phyloP scores from a whole-genome alignment of 2,797 vertebrate genomes.

The Apogon hyalosoma region DNA sequence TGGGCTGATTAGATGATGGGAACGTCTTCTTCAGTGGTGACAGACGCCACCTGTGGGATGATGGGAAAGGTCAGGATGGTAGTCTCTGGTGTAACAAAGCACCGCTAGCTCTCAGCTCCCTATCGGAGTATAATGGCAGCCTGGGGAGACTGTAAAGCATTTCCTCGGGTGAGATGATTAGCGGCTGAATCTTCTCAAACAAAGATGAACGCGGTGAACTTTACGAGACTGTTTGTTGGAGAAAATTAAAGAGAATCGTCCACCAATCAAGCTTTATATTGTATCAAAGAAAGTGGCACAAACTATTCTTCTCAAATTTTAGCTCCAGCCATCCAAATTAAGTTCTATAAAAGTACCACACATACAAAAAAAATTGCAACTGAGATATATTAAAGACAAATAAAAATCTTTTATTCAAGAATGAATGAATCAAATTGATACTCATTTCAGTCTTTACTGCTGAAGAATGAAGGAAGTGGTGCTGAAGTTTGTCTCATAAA shows the following conservation, averaged over 20 bases:
- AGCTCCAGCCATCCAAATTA: slow-evolving; percentile 25
- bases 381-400: slow-evolving; percentile 48
- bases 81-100: slow-evolving; percentile 42
- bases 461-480: slow-evolving; percentile 67
- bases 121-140: slow-evolving; percentile 18
- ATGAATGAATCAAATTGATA: slow-evolving; percentile 52
- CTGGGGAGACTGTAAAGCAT: slow-evolving; percentile 25
- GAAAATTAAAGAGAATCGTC: slow-evolving; percentile 19
- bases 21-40: slow-evolving; percentile 52
- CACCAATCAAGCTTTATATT: slow-evolving; percentile 25
- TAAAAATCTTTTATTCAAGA: slow-evolving; percentile 33
- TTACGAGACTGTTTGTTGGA: neutral
- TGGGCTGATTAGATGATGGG: slow-evolving; percentile 46
- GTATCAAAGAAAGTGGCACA: slow-evolving; percentile 34
- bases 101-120: slow-evolving; percentile 38
- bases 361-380: slow-evolving; percentile 9
- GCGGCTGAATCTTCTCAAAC: slow-evolving; percentile 45
- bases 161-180: slow-evolving; percentile 20
- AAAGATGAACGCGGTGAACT: slow-evolving; percentile 25
- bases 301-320: slow-evolving; percentile 15
- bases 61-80: slow-evolving; percentile 37
- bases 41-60: slow-evolving; percentile 50
- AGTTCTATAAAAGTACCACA: slow-evolving; percentile 43
- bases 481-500: slow-evolving; percentile 72
- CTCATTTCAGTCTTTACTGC: slow-evolving; percentile 68